Conservation (phyloP, 2,113 vertebrate genomes). For the Monarcha castaneiventris region DNA sequence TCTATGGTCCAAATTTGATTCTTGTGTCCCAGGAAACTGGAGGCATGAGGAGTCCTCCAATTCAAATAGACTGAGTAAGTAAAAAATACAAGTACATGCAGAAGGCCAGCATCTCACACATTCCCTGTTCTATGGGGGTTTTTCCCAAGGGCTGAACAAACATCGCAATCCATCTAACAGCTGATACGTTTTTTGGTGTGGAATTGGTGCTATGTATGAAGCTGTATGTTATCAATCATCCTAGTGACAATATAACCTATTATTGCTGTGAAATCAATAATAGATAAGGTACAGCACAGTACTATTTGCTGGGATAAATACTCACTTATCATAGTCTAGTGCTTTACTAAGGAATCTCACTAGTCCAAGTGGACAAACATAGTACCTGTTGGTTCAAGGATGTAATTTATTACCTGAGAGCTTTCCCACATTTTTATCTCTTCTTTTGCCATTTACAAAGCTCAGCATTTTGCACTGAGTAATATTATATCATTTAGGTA, state of each 20-base stretch:
- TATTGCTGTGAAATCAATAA: neutral
- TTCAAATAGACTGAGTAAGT: neutral
- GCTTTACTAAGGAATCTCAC: neutral
- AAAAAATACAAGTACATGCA: neutral
- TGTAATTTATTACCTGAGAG: neutral
- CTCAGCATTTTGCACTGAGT: neutral
- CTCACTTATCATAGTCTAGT: neutral
- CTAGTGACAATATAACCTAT: neutral
- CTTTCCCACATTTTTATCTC: neutral
- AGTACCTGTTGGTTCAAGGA: neutral
- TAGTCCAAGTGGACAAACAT: neutral
- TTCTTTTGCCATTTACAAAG: neutral
- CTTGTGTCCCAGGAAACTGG: neutral
- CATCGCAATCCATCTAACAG: neutral
- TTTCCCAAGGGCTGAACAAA: neutral
- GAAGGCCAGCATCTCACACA: neutral
- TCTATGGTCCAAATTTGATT: neutral
- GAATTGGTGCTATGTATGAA: neutral
- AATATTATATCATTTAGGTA: neutral
- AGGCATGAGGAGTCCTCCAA: neutral
- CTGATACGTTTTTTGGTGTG: neutral
- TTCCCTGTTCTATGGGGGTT: fast-evolving
- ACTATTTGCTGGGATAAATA: neutral
- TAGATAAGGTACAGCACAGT: neutral
- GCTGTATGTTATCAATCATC: neutral